Percentiles rank a stretch among this genome's conserved stretches.
phyloP scores from a whole-genome alignment of 2,888 invertebrate species.

The Sinohyriopsis cumingii region DNA sequence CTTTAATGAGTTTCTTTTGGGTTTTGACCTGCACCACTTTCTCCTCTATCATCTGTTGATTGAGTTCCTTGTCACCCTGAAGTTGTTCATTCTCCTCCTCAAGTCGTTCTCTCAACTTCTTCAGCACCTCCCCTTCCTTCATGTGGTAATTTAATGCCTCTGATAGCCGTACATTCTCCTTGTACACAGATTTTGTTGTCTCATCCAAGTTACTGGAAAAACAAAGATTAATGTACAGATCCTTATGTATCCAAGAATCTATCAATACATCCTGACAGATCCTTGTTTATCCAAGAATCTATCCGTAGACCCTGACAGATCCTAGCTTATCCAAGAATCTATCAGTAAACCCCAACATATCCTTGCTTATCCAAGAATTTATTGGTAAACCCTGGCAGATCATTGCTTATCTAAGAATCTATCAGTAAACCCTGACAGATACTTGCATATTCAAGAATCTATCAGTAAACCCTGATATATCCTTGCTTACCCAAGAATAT shows the following conservation, averaged over 20 bases:
- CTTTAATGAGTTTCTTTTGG: constrained; percentile 62
- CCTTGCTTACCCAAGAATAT: too few species aligned
- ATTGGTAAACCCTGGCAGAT: too few species aligned
- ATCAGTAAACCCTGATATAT: too few species aligned
- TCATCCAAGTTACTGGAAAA: constrained; percentile 67
- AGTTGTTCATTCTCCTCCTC: constrained; percentile 61
- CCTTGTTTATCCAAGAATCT: too few species aligned
- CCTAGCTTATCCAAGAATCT: too few species aligned
- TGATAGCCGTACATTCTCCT: constrained; percentile 69
- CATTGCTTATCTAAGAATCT: too few species aligned
- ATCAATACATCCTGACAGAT: too few species aligned
- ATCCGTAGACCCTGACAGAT: too few species aligned
- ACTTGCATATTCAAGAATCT: too few species aligned
- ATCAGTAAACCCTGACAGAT: too few species aligned
- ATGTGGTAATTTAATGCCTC: constrained; percentile 69
- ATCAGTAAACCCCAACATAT: too few species aligned
- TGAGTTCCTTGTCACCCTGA: constrained; percentile 65
- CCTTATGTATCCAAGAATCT: neutral
- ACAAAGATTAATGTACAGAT: neutral
- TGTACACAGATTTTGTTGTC: constrained; percentile 71
- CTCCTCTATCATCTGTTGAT: constrained; percentile 66
- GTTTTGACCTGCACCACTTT: constrained; percentile 64
- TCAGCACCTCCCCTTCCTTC: constrained; percentile 66
- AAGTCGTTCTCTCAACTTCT: constrained; percentile 54
- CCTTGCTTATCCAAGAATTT: too few species aligned